Evolutionary conservation across 1,140 invertebrate genomes (phyloP).

Genomic region (Drosophila miranda): DNA sequence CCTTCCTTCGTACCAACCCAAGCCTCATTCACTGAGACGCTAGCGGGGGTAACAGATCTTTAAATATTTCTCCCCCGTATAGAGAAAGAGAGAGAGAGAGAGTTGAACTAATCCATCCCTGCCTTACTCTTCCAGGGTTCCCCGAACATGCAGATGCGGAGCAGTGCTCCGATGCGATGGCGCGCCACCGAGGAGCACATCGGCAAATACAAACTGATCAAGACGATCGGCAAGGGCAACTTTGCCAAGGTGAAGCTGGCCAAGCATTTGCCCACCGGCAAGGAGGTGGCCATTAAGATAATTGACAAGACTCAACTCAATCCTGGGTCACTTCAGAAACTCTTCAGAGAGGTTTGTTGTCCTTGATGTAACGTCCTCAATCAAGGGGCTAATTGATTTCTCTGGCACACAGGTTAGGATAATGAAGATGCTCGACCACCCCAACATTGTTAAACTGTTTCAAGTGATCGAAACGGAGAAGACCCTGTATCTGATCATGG

Average conservation of each 20-base stretch:
- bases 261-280: slow-evolving; percentile 99
- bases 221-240: slow-evolving; percentile 99
- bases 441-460: slow-evolving; percentile 99
- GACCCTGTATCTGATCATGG: slow-evolving; percentile 99
- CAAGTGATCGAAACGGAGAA: slow-evolving; percentile 99
- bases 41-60: slow-evolving; percentile 7
- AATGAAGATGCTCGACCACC: slow-evolving; percentile 99
- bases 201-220: slow-evolving; percentile 99
- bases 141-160: slow-evolving; percentile 83
- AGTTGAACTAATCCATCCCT: not conserved
- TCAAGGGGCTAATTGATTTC: not conserved
- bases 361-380: not conserved
- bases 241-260: slow-evolving; percentile 99
- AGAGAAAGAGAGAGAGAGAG: not conserved
- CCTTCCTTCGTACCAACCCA: not conserved
- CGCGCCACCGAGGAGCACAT: slow-evolving; percentile 96
- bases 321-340: slow-evolving; percentile 97
- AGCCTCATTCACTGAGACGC: not conserved
- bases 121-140: slow-evolving; percentile 81
- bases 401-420: slow-evolving; percentile 94
- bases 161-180: slow-evolving; percentile 86
- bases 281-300: slow-evolving; percentile 99
- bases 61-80: not conserved
- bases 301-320: slow-evolving; percentile 99
- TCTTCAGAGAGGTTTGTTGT: slow-evolving; percentile 86